Evolutionary conservation across 1,140 invertebrate genomes (phyloP).

Genomic region (Pseudomyrmex cubaensis): DNA sequence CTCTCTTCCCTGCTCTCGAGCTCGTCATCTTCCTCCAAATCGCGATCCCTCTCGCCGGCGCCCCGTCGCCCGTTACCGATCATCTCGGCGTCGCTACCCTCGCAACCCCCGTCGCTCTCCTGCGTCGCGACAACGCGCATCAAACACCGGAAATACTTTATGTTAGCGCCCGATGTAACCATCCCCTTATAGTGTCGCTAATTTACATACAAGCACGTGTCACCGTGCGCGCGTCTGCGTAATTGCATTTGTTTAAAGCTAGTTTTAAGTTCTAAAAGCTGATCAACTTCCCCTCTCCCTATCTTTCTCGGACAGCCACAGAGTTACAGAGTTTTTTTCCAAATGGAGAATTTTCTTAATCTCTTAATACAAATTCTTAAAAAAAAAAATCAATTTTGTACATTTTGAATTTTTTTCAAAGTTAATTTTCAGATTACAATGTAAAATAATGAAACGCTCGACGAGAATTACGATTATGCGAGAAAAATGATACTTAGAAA

Average conservation of each 20-base stretch:
- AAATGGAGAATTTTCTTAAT: background rate
- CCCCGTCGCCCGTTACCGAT: constrained; percentile 82
- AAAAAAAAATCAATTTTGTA: no score
- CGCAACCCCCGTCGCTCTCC: constrained; percentile 84
- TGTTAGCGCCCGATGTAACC: constrained; percentile 61
- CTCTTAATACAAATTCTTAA: background rate
- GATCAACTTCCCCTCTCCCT: background rate
- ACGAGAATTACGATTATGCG: background rate
- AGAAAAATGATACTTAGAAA: constrained; percentile 41
- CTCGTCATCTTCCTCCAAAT: constrained; percentile 84
- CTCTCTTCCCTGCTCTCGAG: constrained; percentile 84
- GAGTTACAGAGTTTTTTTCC: background rate
- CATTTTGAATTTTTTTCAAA: no score
- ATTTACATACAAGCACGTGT: constrained; percentile 3
- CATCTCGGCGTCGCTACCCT: constrained; percentile 85
- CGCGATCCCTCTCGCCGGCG: constrained; percentile 83
- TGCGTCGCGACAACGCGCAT: constrained; percentile 70
- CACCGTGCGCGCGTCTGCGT: no score
- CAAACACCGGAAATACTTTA: constrained; percentile 74
- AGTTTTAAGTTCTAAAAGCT: background rate
- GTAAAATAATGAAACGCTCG: no score
- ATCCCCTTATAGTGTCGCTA: background rate
- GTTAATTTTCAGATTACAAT: no score
- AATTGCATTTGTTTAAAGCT: no score
- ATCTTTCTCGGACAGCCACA: constrained; percentile 37